Evolutionary conservation across 1,140 invertebrate species (phyloP), one percentile per base, ranked within the genome.

Genomic region (Trissolcus basalis): DNA sequence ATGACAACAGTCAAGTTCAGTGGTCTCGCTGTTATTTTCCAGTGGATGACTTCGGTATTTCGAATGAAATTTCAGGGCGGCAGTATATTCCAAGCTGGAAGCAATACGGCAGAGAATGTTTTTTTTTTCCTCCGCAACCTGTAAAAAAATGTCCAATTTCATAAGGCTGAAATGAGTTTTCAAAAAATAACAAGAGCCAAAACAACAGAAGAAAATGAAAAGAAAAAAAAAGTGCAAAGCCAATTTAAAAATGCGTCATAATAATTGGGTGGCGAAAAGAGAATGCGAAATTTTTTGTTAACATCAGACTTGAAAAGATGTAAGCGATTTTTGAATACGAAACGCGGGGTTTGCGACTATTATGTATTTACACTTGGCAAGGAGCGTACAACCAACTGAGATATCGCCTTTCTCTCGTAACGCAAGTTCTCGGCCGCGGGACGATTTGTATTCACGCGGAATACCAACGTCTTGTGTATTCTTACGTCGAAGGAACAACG

Each of bases 361-460:
- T 74, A 74, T 74, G 72, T 75, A 75, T 75, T 68, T 65, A 70
- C 73, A 70, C 73, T 65, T 65, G 54, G 60, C 59, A 27, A 27
- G 19, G 48, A 65, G 16, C 55, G 60, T 41, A 53, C 48, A 51
- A 59, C 43, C 59, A 49, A 61, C 65, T 71, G 50, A 77, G 67
- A 60, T 70, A 71, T 71, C 56, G 69, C 76, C 76, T 70, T 73
- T 73, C 69, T 70, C 76, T 73, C 69, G 76, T 60, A 65, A 65
- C 55, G 75, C 60, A 14, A 60, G 60, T 70, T 73, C 61, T 61
- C 58, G 67, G 56, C 47, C 65, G 39, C 56, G 64, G 47, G 70
- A 73, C 78, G 60, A 80, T 74, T 80, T 71, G 70, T 80, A 80
- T 80, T 77, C 78, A 67, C 63, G 53, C 50, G 49, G 60, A 55